Evolutionary conservation across 1,140 invertebrate genomes (phyloP), one percentile per base, ranked within the genome.

Genomic region (Mizuhopecten yessoensis): DNA sequence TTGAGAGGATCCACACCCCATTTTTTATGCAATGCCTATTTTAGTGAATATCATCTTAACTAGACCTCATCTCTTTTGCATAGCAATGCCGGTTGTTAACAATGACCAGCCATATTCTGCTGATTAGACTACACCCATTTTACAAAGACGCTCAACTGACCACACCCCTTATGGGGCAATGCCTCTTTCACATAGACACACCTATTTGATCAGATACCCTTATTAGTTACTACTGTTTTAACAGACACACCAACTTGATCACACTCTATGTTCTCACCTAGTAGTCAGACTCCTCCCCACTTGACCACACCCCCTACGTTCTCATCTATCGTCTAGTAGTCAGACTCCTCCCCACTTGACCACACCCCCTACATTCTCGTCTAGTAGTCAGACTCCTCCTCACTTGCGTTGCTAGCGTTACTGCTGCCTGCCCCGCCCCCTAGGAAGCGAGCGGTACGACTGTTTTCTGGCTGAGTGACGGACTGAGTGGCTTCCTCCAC

Each of bases 401-500:
- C 95, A 91, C 95, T 94, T 17, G 90, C 92, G 42, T 90, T 90
- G 57, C 92, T 92, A 15, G 86, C 90, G 0, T 86, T 90, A 9
- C 90, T 87, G 34, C 90, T 90, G 45, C 90, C 89, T 39, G 89
- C 91, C 33, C 90, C 94, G 29, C 95, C 95, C 45, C 94, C 94
- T 89, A 96, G 96, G 17, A 94, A 93, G n/a, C 94, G 93, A 33
- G 93, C 89, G 34, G 94, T 94, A 87, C 93, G 93, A 57, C 93
- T 93, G 49, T 93, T 94, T 45, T 95, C 95, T 42, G 94, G 94
- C 89, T 96, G 95, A n/a, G 95, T 96, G 29, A 96, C 95, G 34
- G 96, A 96, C 75, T 96, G 96, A 0, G 96, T 96, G 0, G 96
- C 96, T 90, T 96, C 96, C 91, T 96, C 96, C 33, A 96, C 96